Base-by-base conservation (phyloP, 2,888 invertebrate genomes). In the Mimas tiliae region DNA sequence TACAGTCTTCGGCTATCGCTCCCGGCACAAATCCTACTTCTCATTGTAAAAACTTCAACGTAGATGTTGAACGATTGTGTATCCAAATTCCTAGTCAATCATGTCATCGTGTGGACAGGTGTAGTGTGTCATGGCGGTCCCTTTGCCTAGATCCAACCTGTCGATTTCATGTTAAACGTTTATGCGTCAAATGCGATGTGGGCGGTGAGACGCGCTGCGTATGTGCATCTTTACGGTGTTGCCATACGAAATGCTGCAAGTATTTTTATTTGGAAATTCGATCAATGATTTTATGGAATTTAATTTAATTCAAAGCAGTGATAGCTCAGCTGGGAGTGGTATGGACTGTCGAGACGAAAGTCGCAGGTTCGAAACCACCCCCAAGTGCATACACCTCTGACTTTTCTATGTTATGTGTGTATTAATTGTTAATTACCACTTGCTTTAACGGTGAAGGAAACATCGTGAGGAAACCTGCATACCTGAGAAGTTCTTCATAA, bases 131-230 rank as follows among this genome's bases (percentile, higher is more conserved):
- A 67, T 52, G 53, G 58, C 68, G 66, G 67, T 51, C 21, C 58
- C 67, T 65, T 67, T 67, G 63, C 62, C 21, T 63, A 66, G 70
- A 66, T 67, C 63, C 47, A n/a, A 47, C 45, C 12, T 45, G 42
- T 45, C 65, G 69, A 69, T 69, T 69, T 65, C 69, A 42, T 12
- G 64, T 33, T 65, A 67, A 69, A 45, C 45, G 14, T 21, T 9
- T 27, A 69, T 65, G 69, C 69, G 65, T 69, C 69, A 69, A 67
- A 63, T 14, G 33, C 65, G 51, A 34, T 50, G 58, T 62, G 65
- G 42, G 53, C 33, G 42, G 62, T 42, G 27, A 27, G 6, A 63
- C 67, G 63, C 48, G 38, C 55, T 33, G 33, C 7, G 47, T 21
- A 55, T 45, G 33, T 19, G 47, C 53, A 58, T 38, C 42, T 58